Evolutionary conservation across 2,113 vertebrate species (phyloP).

Genomic region (Anguilla japonica): DNA sequence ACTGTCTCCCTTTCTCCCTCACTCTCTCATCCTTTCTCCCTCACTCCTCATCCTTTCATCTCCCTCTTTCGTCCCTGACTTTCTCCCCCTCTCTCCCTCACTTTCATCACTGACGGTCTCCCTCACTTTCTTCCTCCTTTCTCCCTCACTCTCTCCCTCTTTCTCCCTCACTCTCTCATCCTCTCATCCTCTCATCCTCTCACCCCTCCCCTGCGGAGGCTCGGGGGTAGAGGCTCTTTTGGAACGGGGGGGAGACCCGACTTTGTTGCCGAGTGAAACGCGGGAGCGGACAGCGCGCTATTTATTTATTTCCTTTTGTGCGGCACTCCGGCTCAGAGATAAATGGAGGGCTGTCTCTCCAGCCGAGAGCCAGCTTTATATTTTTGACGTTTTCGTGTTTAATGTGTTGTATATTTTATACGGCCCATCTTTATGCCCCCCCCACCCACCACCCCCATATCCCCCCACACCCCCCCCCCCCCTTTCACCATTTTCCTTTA

Average conservation of each 20-base stretch:
- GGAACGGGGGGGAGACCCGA: slow-evolving; percentile 66
- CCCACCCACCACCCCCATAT: slow-evolving; percentile 41
- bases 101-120: too few relatives aligned
- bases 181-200: slow-evolving; percentile 38
- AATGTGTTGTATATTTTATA: slow-evolving; percentile 75
- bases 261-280: slow-evolving; percentile 72
- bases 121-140: too few relatives aligned
- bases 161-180: not conserved
- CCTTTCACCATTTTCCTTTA: slow-evolving; percentile 87
- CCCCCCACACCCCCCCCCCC: slow-evolving; percentile 50
- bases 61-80: too few relatives aligned
- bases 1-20: too few relatives aligned
- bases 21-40: too few relatives aligned
- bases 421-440: slow-evolving; percentile 60
- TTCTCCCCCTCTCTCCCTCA: too few relatives aligned
- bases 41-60: not conserved
- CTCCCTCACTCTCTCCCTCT: not conserved
- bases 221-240: slow-evolving; percentile 53
- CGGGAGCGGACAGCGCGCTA: slow-evolving; percentile 57
- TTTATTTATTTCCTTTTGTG: slow-evolving; percentile 70
- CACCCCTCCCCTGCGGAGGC: slow-evolving; percentile 43
- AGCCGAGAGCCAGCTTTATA: slow-evolving; percentile 73
- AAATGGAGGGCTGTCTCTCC: slow-evolving; percentile 67
- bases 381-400: slow-evolving; percentile 79
- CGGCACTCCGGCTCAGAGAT: slow-evolving; percentile 62